phyloP scores from a whole-genome alignment of 2,113 vertebrate species.

The Onychostruthus taczanowskii region DNA sequence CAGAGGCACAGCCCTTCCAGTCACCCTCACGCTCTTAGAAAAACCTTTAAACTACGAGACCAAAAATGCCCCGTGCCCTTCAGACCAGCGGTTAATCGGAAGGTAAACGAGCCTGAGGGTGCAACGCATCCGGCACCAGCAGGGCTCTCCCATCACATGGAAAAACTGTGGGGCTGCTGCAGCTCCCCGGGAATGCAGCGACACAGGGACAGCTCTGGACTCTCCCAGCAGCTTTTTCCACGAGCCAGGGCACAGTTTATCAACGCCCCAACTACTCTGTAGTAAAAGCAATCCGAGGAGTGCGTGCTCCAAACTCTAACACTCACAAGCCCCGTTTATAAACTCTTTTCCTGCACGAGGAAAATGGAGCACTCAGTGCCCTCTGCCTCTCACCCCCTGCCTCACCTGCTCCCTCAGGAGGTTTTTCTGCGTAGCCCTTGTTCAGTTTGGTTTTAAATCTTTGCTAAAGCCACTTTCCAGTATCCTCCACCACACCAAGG shows the following conservation, averaged over 20 bases:
- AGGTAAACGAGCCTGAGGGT: not conserved
- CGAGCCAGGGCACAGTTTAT: not conserved
- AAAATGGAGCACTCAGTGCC: not conserved
- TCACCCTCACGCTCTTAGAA: not conserved
- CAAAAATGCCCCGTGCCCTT: not conserved
- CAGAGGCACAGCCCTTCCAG: not conserved
- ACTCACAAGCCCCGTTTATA: not conserved
- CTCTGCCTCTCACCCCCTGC: not conserved
- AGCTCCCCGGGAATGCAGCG: not conserved
- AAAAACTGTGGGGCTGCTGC: not conserved
- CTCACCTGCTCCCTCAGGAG: not conserved
- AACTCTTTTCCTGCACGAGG: not conserved
- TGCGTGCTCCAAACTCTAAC: not conserved
- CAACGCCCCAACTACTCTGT: not conserved
- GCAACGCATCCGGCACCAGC: not conserved
- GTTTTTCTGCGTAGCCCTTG: not conserved
- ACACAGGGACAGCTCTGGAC: accelerated
- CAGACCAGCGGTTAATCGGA: not conserved
- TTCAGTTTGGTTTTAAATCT: not conserved
- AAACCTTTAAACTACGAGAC: too few species aligned
- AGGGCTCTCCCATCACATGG: not conserved
- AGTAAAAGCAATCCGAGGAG: not conserved
- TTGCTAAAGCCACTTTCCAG: not conserved
- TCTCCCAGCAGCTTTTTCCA: not conserved
- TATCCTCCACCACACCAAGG: not conserved